phyloP scores from a whole-genome alignment of 2,797 vertebrate species.

The Salarias fasciatus region DNA sequence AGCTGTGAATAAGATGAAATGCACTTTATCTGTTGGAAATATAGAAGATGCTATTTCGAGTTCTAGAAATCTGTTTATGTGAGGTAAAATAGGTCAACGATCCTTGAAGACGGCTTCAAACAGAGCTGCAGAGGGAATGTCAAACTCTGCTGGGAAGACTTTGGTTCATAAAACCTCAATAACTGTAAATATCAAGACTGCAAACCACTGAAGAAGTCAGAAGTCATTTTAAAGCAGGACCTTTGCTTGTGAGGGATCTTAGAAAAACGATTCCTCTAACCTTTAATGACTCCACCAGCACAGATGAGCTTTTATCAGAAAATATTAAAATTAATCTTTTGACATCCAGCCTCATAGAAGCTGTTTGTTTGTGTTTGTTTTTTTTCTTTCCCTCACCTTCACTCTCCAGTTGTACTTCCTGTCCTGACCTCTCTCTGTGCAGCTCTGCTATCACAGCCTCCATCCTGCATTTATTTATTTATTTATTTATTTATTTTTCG shows the following conservation, averaged over 20 bases:
- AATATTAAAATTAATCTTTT: not conserved
- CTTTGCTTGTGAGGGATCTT: not conserved
- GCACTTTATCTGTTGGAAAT: no score
- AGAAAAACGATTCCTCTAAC: no score
- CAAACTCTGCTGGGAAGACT: no score
- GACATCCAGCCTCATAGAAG: not conserved
- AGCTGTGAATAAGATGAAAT: no score
- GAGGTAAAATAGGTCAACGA: no score
- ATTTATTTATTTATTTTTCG: not conserved
- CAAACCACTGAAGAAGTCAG: not conserved
- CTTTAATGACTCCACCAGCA: not conserved
- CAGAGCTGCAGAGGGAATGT: no score
- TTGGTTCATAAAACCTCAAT: no score
- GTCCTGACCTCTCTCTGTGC: constrained; percentile 28
- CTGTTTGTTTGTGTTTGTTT: constrained; percentile 11
- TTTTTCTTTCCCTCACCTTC: constrained; percentile 15
- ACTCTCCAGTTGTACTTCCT: not conserved
- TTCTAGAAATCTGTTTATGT: no score
- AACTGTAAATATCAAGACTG: no score
- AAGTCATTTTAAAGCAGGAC: not conserved
- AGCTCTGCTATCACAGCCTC: constrained; percentile 13
- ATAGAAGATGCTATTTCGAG: no score
- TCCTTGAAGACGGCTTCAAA: no score
- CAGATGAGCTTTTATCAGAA: not conserved
- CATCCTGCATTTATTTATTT: constrained; percentile 43